A percentile compares a stretch with the other conserved stretches of the same genome.
Evolutionary conservation across 37 sponge, comb jelly and placozoan species (phyloP).

Genomic region (Agelas oroides): DNA sequence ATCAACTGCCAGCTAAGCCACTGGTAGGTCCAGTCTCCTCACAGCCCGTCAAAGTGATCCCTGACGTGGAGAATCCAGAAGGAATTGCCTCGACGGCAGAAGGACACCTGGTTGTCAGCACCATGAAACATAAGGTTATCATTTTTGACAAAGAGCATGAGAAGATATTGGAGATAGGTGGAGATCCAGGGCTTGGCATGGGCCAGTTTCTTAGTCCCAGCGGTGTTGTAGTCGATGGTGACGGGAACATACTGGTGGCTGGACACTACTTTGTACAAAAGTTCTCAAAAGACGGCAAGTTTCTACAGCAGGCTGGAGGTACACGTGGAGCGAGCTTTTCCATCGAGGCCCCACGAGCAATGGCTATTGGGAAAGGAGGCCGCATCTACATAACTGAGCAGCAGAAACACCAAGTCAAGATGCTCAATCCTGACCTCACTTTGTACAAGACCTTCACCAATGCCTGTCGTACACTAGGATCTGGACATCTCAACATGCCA

Average conservation of each 20-base stretch:
- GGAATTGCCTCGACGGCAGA: constrained; percentile 1
- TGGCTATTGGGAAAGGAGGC: neutral
- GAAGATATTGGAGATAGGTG: constrained; percentile 9
- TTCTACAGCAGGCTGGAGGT: constrained; percentile 8
- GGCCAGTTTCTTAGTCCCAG: constrained; percentile 2
- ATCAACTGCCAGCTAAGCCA: neutral
- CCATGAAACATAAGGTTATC: constrained; percentile 20
- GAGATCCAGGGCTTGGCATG: constrained; percentile 12
- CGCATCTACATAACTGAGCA: constrained; percentile 18
- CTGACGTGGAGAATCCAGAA: constrained; percentile 20
- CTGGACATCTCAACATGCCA: constrained; percentile 28
- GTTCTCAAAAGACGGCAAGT: constrained; percentile 7
- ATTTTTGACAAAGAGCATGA: neutral
- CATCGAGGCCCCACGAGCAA: constrained; percentile 12
- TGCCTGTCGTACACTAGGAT: constrained; percentile 1
- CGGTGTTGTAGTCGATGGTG: constrained; percentile 22
- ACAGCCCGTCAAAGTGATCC: constrained; percentile 25
- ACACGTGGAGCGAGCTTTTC: neutral
- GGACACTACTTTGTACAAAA: constrained; percentile 24
- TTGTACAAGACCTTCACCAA: constrained; percentile 7
- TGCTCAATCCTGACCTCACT: constrained; percentile 13
- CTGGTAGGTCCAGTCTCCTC: neutral
- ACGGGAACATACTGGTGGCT: constrained; percentile 5
- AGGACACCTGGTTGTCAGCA: constrained; percentile 10
- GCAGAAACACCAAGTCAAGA: neutral